Percentiles rank a stretch among this genome's conserved stretches.
These are phyloP conservation scores for Lordiphosa collinella DNA, from an alignment of 1,140 invertebrate genomes.

Conservation along the genomic window DNA sequence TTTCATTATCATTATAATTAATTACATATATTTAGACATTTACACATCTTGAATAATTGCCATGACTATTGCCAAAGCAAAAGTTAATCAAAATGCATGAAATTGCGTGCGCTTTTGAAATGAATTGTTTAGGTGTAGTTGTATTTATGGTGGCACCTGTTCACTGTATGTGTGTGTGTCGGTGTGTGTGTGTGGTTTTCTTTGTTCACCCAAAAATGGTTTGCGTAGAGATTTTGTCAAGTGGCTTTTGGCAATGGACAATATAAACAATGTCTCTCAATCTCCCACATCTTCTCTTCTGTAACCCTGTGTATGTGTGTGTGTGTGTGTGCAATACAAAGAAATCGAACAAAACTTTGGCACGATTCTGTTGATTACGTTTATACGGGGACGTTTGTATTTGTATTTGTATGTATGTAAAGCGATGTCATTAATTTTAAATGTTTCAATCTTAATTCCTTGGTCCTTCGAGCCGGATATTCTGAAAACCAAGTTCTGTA, in stretches of 20 bases:
- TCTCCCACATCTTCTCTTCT: constrained; percentile 12
- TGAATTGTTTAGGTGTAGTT: constrained; percentile 14
- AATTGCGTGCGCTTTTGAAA: constrained; percentile 33
- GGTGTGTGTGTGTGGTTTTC: constrained; percentile 26
- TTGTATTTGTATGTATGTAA: too few species aligned
- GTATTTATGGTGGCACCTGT: constrained; percentile 61
- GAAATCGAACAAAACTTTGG: constrained; percentile 48
- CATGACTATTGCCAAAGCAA: background rate
- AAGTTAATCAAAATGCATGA: background rate
- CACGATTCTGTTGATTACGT: constrained; percentile 4
- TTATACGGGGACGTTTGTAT: too few species aligned
- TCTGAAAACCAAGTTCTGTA: too few species aligned
- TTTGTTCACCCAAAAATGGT: constrained; percentile 39
- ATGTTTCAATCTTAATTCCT: too few species aligned
- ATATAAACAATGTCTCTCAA: constrained; percentile 56
- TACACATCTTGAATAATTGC: background rate
- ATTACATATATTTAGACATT: too few species aligned
- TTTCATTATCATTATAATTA: too few species aligned
- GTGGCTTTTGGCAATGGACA: constrained; percentile 67
- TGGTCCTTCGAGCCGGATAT: too few species aligned
- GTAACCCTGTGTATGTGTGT: constrained; percentile 14
- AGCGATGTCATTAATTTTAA: too few species aligned
- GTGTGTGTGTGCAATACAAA: constrained; percentile 12
- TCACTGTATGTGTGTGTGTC: constrained; percentile 17
- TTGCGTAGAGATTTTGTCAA: constrained; percentile 55